phyloP scores from a whole-genome alignment of 1,140 invertebrate species.

The Frieseomelitta varia region DNA sequence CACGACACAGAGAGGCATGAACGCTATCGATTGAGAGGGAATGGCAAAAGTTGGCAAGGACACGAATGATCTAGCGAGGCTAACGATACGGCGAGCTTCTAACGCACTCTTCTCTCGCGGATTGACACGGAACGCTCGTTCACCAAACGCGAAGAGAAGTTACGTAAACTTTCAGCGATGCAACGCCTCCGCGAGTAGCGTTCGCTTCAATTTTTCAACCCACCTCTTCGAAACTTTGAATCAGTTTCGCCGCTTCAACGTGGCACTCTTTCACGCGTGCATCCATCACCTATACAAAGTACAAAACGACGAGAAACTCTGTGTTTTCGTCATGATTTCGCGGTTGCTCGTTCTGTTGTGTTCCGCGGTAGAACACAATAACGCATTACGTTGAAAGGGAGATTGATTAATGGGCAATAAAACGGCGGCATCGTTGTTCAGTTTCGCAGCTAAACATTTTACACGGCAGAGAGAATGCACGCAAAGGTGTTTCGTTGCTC shows the following conservation, averaged over 20 bases:
- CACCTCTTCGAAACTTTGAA: neutral
- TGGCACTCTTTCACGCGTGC: neutral
- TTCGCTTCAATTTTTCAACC: conserved; percentile 1
- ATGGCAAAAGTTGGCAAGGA: neutral
- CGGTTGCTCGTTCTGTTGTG: neutral
- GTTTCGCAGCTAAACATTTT: too few relatives aligned
- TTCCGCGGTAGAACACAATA: neutral
- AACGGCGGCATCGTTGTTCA: too few relatives aligned
- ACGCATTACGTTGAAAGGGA: too few relatives aligned
- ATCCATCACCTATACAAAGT: neutral
- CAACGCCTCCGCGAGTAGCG: neutral
- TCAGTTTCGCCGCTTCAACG: neutral
- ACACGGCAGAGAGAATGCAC: too few relatives aligned
- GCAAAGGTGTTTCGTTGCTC: too few relatives aligned
- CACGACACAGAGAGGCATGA: too few relatives aligned
- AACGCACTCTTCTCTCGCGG: neutral
- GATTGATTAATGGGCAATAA: too few relatives aligned
- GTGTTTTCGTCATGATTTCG: neutral
- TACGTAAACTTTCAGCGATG: neutral
- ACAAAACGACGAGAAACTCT: neutral
- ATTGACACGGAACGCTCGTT: neutral
- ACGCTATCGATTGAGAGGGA: too few relatives aligned
- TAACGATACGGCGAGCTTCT: neutral
- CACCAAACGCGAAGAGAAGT: neutral
- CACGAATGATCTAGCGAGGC: neutral